Evolutionary conservation across 2,113 vertebrate genomes (phyloP).

Genomic region (Strigops habroptila): DNA sequence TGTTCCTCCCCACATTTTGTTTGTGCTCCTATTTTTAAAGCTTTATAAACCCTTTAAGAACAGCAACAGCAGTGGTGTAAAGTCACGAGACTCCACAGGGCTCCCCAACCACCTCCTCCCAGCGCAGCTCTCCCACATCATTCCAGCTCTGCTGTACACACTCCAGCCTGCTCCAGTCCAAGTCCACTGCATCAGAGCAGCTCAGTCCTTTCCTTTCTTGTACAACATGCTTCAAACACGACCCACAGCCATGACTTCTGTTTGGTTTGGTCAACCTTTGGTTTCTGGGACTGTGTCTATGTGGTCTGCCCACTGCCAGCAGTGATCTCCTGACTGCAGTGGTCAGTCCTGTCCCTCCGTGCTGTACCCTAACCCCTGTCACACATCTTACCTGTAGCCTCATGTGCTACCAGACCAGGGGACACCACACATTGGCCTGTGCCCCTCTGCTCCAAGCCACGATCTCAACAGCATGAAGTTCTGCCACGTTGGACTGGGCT

Average conservation of each 20-base stretch:
- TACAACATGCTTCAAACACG: accelerated
- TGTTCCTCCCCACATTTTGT: neutral
- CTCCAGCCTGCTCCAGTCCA: neutral
- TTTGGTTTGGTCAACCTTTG: neutral
- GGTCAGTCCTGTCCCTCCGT: neutral
- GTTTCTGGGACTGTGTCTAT: accelerated
- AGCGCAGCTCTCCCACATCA: conserved; percentile 20
- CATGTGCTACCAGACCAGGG: neutral
- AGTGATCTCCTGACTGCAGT: neutral
- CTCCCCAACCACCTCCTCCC: conserved; percentile 31
- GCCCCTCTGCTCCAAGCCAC: neutral
- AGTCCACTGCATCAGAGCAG: accelerated
- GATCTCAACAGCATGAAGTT: neutral
- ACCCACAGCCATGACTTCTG: neutral
- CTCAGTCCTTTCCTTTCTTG: neutral
- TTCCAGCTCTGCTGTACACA: neutral
- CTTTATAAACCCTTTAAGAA: conserved; percentile 4
- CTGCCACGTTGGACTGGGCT: neutral
- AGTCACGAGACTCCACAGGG: conserved; percentile 41
- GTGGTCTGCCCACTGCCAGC: accelerated
- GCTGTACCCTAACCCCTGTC: neutral
- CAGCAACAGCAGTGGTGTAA: neutral
- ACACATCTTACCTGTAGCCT: neutral
- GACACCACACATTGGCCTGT: neutral
- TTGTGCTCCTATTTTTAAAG: conserved; percentile 44